phyloP scores from a whole-genome alignment of 1,140 invertebrate species.

The Drosophila aff. region DNA sequence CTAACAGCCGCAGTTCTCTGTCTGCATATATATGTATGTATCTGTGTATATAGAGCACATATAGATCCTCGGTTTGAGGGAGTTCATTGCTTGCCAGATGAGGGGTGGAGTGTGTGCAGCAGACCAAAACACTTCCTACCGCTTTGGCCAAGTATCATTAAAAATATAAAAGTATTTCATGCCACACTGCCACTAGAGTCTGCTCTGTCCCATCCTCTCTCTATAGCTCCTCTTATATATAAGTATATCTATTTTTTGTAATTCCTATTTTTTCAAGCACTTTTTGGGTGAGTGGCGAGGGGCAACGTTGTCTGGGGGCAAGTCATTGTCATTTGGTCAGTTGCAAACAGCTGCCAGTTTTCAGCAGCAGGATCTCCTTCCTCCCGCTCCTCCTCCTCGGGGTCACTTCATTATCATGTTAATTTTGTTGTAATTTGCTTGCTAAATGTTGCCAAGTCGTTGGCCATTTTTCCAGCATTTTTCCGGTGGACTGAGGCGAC shows the following conservation, averaged over 20 bases:
- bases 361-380: slow-evolving; percentile 19
- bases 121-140: slow-evolving; percentile 83
- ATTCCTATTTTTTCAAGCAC: slow-evolving; percentile 55
- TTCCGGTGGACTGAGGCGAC: slow-evolving; percentile 50
- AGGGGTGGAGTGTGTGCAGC: slow-evolving; percentile 70
- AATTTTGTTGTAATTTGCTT: slow-evolving; percentile 84
- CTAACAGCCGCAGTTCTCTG: slow-evolving; percentile 45
- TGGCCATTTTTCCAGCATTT: slow-evolving; percentile 69
- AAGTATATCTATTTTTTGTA: slow-evolving; percentile 21
- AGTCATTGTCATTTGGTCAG: slow-evolving; percentile 83
- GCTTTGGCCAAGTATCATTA: slow-evolving; percentile 83
- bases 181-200: slow-evolving; percentile 36
- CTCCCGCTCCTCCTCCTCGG: slow-evolving; percentile 4
- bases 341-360: slow-evolving; percentile 77
- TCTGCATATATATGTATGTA: slow-evolving; percentile 7
- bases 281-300: slow-evolving; percentile 7
- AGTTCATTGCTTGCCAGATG: slow-evolving; percentile 71
- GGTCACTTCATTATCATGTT: slow-evolving; percentile 82
- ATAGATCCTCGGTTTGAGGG: slow-evolving; percentile 2
- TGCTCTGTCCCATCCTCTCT: slow-evolving; percentile 7
- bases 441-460: slow-evolving; percentile 82
- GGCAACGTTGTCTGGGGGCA: slow-evolving; percentile 45
- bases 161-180: slow-evolving; percentile 84
- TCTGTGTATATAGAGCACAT: slow-evolving; percentile 10
- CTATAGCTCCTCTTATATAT: slow-evolving; percentile 7